phyloP scores from a whole-genome alignment of 2,113 vertebrate species.

The Mus pahari region DNA sequence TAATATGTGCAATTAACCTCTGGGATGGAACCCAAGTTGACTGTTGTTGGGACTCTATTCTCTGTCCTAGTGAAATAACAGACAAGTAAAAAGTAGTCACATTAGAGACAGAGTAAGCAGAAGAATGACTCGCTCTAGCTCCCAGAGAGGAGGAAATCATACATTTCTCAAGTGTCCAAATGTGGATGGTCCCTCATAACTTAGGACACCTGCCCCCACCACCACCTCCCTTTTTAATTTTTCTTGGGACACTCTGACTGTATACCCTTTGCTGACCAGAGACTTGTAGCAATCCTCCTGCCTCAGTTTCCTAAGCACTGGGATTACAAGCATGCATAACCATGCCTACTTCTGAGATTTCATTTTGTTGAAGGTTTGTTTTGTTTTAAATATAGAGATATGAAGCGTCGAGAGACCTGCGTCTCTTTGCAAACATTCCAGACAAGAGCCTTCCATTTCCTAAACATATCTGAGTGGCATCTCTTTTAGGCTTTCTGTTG shows the following conservation, averaged over 20 bases:
- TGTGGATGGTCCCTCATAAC: background rate
- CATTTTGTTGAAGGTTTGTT: background rate
- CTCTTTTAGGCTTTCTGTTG: background rate
- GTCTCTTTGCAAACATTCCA: constrained; percentile 40
- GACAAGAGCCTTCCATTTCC: constrained; percentile 16
- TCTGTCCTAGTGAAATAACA: background rate
- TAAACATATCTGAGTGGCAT: background rate
- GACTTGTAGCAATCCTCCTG: background rate
- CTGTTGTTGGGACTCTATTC: background rate
- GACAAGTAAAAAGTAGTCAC: background rate
- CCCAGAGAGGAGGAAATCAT: background rate
- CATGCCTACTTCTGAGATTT: background rate
- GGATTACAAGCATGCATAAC: background rate
- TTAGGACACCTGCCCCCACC: background rate
- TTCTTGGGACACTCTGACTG: background rate
- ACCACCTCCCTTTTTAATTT: background rate
- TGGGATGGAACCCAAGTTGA: background rate
- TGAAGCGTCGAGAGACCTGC: background rate
- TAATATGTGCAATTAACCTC: background rate
- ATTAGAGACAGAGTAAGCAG: background rate
- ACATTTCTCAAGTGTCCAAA: background rate
- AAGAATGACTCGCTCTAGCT: background rate
- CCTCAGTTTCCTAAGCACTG: background rate
- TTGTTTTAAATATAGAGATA: background rate
- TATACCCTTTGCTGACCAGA: background rate